A percentile compares a stretch with the other conserved stretches of the same genome.
Conservation (phyloP, 1,140 invertebrate species). For the Micrasema minimum region DNA sequence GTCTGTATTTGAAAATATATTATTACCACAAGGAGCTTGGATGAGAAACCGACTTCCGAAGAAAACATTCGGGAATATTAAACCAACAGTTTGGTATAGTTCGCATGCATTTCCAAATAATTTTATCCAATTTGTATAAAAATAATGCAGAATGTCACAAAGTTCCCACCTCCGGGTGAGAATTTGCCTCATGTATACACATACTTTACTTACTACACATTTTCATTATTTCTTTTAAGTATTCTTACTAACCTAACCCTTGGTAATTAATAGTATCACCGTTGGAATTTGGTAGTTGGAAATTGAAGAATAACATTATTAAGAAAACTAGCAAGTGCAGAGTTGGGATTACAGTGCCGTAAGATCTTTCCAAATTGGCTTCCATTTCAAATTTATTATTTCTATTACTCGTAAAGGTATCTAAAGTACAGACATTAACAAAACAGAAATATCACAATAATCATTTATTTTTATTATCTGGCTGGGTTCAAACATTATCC, state of each 20-base stretch:
- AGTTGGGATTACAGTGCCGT: slow-evolving; percentile 43
- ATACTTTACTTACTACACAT: slow-evolving; percentile 22
- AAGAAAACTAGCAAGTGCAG: slow-evolving; percentile 36
- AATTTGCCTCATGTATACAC: slow-evolving; percentile 7
- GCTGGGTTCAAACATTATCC: too few relatives aligned
- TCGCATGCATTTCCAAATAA: too few relatives aligned
- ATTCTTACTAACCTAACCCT: slow-evolving; percentile 35
- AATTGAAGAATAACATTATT: slow-evolving; percentile 22
- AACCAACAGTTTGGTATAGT: too few relatives aligned
- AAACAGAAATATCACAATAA: slow-evolving; percentile 31
- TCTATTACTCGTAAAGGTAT: slow-evolving; percentile 2
- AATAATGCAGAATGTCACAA: not conserved
- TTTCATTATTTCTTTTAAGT: slow-evolving; percentile 47
- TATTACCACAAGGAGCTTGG: too few relatives aligned
- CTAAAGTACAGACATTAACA: slow-evolving; percentile 10
- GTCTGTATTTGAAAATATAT: too few relatives aligned
- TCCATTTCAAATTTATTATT: slow-evolving; percentile 17
- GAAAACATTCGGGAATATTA: too few relatives aligned
- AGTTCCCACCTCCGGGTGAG: not conserved
- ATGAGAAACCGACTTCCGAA: not conserved
- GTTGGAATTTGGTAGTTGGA: slow-evolving; percentile 39
- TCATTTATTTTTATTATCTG: too few relatives aligned
- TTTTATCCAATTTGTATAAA: too few relatives aligned
- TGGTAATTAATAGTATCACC: slow-evolving; percentile 36
- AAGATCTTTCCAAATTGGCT: slow-evolving; percentile 29